A percentile compares a stretch with the other conserved stretches of the same genome.
phyloP scores from a whole-genome alignment of 2,797 vertebrate species.

The Xenentodon cancila region DNA sequence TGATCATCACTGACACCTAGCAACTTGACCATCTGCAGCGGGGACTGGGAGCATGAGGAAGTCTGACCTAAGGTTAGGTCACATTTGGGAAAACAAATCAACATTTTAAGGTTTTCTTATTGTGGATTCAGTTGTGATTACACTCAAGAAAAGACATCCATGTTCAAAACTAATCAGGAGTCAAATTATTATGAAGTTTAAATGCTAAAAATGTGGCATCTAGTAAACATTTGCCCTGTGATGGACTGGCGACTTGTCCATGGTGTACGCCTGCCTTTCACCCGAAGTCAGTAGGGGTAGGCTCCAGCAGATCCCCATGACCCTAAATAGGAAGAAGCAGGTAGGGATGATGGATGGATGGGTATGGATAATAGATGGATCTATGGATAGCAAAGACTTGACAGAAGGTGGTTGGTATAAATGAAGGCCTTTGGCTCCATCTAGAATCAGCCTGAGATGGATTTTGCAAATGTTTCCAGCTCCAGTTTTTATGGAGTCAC shows the following conservation, averaged over 20 bases:
- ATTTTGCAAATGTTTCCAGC: neutral
- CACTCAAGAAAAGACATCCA: neutral
- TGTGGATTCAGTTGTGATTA: constrained; percentile 3
- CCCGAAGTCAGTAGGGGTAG: no score
- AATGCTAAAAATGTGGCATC: neutral
- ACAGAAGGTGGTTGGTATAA: neutral
- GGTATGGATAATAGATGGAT: no score
- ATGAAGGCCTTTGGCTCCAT: neutral
- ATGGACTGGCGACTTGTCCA: no score
- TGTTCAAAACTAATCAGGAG: neutral
- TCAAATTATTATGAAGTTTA: neutral
- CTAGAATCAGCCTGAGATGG: neutral
- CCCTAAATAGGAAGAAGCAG: no score
- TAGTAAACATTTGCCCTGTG: no score
- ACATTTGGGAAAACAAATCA: constrained; percentile 54
- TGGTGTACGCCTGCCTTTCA: no score
- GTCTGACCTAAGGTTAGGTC: constrained; percentile 52
- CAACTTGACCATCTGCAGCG: constrained; percentile 80
- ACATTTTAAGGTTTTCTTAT: constrained; percentile 23
- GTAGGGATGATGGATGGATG: no score
- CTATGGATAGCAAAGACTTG: neutral
- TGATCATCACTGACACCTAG: constrained; percentile 75
- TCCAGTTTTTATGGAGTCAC: no score
- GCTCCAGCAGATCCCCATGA: no score
- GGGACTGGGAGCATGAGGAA: constrained; percentile 54